Percentiles rank a stretch among this genome's conserved stretches.
phyloP scores from a whole-genome alignment of 2,888 invertebrate genomes.

The Argyresthia goedartella region DNA sequence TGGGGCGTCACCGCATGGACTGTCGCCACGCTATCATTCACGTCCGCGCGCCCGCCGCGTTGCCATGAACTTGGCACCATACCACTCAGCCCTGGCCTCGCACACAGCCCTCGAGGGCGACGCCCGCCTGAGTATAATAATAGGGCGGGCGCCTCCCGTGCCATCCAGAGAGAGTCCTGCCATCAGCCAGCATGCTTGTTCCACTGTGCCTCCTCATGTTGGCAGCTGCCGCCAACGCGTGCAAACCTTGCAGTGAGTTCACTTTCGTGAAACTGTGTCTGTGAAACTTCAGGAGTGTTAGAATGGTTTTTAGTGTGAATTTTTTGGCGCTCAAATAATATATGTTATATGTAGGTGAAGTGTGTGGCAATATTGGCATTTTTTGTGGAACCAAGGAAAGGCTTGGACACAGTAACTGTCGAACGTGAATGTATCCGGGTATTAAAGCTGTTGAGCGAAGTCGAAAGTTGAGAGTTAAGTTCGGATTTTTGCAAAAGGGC shows the following conservation, averaged over 20 bases:
- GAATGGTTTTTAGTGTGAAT: not conserved
- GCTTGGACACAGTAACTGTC: too few species aligned
- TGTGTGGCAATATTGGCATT: not conserved
- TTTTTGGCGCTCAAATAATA: not conserved
- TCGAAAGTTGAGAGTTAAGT: too few species aligned
- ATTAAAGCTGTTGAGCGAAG: too few species aligned
- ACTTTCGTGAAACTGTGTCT: not conserved
- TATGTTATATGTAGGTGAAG: not conserved
- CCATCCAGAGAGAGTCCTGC: constrained; percentile 48
- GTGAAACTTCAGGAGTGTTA: not conserved
- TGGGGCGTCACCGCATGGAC: constrained; percentile 20
- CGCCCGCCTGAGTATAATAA: constrained; percentile 69
- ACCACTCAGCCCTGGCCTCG: constrained; percentile 54
- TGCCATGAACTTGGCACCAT: constrained; percentile 65
- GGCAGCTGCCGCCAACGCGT: constrained; percentile 41
- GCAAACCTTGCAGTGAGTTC: constrained; percentile 64
- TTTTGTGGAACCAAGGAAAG: not conserved
- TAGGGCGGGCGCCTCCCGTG: constrained; percentile 60
- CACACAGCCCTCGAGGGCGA: constrained; percentile 24
- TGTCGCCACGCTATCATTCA: constrained; percentile 19
- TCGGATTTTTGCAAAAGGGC: too few species aligned
- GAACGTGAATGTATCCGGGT: too few species aligned
- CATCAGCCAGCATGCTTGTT: constrained; percentile 63
- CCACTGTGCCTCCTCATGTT: constrained; percentile 47
- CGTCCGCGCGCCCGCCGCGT: constrained; percentile 50